These are phyloP conservation scores for Brienomyrus brachyistius DNA, from an alignment of 2,113 vertebrate genomes.

Conservation along the genomic window DNA sequence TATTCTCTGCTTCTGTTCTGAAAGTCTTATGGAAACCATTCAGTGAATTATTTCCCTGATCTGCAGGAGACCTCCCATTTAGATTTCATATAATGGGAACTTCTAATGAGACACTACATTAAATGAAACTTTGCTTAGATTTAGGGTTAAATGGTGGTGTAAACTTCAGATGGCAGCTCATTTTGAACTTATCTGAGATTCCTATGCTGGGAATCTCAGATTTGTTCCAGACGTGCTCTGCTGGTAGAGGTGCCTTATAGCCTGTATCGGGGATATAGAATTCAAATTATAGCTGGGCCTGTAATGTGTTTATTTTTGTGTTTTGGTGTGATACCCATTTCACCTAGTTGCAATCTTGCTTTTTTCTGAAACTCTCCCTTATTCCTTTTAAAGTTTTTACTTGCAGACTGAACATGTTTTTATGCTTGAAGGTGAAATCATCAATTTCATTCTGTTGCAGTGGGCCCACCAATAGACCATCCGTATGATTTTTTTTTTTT, in stretches of 20 bases:
- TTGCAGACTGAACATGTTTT: neutral
- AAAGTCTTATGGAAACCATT: neutral
- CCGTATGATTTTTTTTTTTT: neutral
- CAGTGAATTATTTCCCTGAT: neutral
- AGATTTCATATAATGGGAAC: neutral
- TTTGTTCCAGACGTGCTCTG: neutral
- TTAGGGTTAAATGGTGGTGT: neutral
- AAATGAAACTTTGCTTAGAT: neutral
- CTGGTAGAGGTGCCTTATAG: neutral
- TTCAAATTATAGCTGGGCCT: neutral
- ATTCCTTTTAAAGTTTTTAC: neutral
- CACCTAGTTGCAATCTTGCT: neutral
- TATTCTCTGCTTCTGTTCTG: neutral
- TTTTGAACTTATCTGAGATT: neutral
- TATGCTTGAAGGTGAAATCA: neutral
- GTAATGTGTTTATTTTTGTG: neutral
- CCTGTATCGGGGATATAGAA: neutral
- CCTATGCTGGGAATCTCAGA: neutral
- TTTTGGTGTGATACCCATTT: neutral
- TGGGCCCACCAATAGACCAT: neutral
- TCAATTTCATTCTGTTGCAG: neutral
- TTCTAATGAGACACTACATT: neutral
- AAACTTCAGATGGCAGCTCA: neutral
- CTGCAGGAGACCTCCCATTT: neutral
- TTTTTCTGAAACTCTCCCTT: neutral